Evolutionary conservation across 2,797 vertebrate species (phyloP).

Genomic region (Salarias fasciatus): DNA sequence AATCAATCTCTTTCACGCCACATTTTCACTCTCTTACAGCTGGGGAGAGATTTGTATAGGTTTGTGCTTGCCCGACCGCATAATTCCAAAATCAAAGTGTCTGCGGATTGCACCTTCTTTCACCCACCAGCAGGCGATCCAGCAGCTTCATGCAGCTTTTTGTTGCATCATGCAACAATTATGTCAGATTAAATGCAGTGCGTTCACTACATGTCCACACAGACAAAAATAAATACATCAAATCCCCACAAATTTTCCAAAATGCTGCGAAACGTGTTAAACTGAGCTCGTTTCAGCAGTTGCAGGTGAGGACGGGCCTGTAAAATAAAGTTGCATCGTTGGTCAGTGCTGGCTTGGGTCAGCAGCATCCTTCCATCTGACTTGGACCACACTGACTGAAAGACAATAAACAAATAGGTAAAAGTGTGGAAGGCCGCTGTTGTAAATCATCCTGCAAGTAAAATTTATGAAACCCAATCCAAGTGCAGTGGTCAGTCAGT

Average conservation of each 20-base stretch:
- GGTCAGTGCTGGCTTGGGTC: conserved; percentile 48
- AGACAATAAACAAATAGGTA: too few species aligned
- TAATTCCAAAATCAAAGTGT: background rate
- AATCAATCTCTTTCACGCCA: background rate
- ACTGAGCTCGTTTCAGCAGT: conserved; percentile 4
- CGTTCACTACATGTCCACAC: background rate
- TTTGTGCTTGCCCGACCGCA: background rate
- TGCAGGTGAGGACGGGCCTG: conserved; percentile 18
- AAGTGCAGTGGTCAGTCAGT: conserved; percentile 49
- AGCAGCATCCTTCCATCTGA: conserved; percentile 34
- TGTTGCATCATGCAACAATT: background rate
- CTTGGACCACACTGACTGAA: conserved; percentile 12
- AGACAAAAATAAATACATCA: too few species aligned
- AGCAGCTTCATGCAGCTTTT: background rate
- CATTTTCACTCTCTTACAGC: conserved; percentile 8
- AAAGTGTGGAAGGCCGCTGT: conserved; percentile 40
- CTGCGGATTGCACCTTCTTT: background rate
- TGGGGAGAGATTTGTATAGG: too few species aligned
- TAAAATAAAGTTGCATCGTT: conserved; percentile 30
- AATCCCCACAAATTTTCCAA: too few species aligned
- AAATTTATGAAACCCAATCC: conserved; percentile 55
- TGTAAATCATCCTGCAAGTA: conserved; percentile 52
- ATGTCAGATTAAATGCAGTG: background rate
- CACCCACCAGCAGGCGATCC: background rate
- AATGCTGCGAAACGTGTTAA: conserved; percentile 1